These are phyloP conservation scores for Cyphomyrus discorhynchus DNA, from an alignment of 2,113 vertebrate species.

Conservation along the genomic window DNA sequence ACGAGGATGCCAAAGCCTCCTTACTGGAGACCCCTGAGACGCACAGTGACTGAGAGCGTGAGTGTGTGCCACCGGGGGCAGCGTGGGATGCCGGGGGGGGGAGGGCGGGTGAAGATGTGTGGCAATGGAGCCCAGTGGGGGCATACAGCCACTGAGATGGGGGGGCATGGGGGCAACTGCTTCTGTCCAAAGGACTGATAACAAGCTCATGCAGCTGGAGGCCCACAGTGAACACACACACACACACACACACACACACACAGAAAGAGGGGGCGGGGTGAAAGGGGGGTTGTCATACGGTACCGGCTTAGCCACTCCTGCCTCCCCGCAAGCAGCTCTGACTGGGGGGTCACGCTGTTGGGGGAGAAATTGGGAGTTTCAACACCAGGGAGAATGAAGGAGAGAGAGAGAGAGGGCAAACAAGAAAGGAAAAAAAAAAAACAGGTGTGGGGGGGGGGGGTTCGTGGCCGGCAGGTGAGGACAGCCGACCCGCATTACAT, in stretches of 20 bases:
- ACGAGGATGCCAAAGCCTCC: background rate
- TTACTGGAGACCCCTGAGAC: background rate
- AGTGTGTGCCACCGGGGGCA: too few species aligned
- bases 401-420: background rate
- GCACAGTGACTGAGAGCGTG: background rate
- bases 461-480: background rate
- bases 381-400: constrained; percentile 29
- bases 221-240: too few species aligned
- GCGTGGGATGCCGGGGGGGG: too few species aligned
- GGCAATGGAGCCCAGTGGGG: too few species aligned
- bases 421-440: background rate
- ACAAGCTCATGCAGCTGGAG: too few species aligned
- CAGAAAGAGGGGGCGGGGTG: background rate
- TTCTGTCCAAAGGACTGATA: too few species aligned
- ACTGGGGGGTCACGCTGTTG: constrained; percentile 69
- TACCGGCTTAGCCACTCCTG: constrained; percentile 75
- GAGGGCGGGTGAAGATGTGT: too few species aligned
- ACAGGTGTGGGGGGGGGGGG: background rate
- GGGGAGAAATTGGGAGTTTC: constrained; percentile 32
- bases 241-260: too few species aligned
- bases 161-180: too few species aligned
- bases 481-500: background rate
- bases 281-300: constrained; percentile 49
- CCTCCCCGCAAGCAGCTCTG: constrained; percentile 74
- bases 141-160: too few species aligned